Conservation (phyloP, 2,113 vertebrate genomes). For the Lycaon pictus region DNA sequence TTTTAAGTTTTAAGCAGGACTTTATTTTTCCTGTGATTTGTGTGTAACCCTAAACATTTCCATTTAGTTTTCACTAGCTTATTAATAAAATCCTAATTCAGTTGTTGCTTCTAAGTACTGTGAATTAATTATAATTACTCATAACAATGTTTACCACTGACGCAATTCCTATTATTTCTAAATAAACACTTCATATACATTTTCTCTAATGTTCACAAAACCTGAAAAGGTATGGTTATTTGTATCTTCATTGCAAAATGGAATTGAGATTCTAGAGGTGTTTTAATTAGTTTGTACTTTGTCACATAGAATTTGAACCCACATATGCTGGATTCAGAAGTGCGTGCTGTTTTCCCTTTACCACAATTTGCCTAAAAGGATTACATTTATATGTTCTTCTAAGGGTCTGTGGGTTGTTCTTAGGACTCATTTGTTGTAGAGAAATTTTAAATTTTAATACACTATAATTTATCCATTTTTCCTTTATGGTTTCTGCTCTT, state of each 20-base stretch:
- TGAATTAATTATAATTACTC: slow-evolving; percentile 48
- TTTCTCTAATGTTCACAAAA: slow-evolving; percentile 4
- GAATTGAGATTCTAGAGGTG: not conserved
- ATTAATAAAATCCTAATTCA: slow-evolving; percentile 23
- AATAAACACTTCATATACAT: not conserved
- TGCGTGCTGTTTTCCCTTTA: not conserved
- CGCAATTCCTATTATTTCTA: not conserved
- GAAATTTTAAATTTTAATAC: not conserved
- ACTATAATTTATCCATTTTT: not conserved
- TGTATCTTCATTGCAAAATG: not conserved
- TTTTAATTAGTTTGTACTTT: not conserved
- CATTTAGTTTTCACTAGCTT: slow-evolving; percentile 23
- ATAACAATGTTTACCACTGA: not conserved
- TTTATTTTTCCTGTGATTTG: slow-evolving; percentile 12
- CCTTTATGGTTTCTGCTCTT: slow-evolving; percentile 5
- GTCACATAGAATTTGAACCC: not conserved
- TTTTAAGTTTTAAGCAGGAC: not conserved
- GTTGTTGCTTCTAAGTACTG: not conserved
- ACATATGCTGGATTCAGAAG: not conserved
- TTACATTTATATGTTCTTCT: not conserved
- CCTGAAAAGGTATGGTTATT: not conserved
- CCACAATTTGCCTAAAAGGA: not conserved
- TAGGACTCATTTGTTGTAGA: not conserved
- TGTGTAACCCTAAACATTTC: not conserved
- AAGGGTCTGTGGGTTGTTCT: not conserved